Evolutionary conservation across 1,140 invertebrate species (phyloP), one percentile per base, ranked within the genome.

Genomic region (Calliphora vicina): DNA sequence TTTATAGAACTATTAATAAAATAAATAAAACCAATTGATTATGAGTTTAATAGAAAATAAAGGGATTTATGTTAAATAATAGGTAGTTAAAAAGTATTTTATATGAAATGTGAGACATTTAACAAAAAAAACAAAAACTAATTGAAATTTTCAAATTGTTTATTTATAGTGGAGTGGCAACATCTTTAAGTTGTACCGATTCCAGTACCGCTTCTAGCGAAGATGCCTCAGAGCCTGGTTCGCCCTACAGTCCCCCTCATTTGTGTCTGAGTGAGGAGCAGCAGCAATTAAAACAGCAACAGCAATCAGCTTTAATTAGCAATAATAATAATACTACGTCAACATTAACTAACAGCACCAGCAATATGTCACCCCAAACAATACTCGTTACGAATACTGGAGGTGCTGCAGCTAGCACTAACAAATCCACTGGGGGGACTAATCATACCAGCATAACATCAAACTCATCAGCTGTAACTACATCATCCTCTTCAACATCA

Each of bases 191-290:
- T 83, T 94, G 94, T 86, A 93, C 94, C 17, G 94, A 94, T 85
- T 92, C 92, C 87, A 94, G 93, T 87, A 94, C 94, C 85, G 93
- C 93, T 42, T 94, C 93, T 80, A 95, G 94, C 88, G 94, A 95
- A 90, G 94, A 95, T 91, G 94, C 95, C 86, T 94, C 96, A 83
- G 96, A 96, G 90, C 95, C 95, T 42, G 95, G 95, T 42, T 96
- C 95, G 57, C 95, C 96, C 84, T 95, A 93, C 89, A 95, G 94
- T 88, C 87, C 93, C 87, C 87, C 93, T 87, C 86, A 92, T 91
- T 91, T 91, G 90, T 86, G 85, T 86, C 27, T 87, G 81, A 88
- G 90, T 84, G 85, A 86, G 82, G 84, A 88, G 43, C 86, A 84
- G n/a, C 82, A 43, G 23, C 71, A 20, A 17, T 10, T 23, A 8